Conservation (phyloP, 2,113 vertebrate species). For the Propithecus coquereli region DNA sequence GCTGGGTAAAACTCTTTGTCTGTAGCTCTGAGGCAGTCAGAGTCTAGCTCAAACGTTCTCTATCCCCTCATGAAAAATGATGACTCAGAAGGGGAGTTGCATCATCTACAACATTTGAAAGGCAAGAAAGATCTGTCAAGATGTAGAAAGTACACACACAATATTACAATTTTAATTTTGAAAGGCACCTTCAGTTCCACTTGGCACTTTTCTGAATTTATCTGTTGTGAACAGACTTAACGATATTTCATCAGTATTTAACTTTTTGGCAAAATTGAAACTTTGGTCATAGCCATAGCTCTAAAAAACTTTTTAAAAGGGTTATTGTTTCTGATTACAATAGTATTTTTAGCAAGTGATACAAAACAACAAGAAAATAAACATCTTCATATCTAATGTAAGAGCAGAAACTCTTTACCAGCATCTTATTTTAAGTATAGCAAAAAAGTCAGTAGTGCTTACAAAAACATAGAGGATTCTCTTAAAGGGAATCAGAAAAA, state of each 20-base stretch:
- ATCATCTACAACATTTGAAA: neutral
- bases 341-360: conserved; percentile 18
- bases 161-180: neutral
- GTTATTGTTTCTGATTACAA: conserved; percentile 36
- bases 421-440: conserved; percentile 35
- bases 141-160: neutral
- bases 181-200: neutral
- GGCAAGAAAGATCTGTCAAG: neutral
- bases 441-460: conserved; percentile 27
- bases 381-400: neutral
- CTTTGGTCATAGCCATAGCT: conserved; percentile 57
- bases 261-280: conserved; percentile 67
- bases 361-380: conserved; percentile 46
- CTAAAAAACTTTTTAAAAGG: conserved; percentile 42
- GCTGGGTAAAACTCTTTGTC: neutral
- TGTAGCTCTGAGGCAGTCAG: neutral
- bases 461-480: neutral
- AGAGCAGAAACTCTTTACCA: neutral
- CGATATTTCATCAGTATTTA: neutral
- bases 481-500: neutral
- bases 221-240: neutral
- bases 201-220: conserved; percentile 16
- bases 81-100: fast-evolving
- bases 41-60: neutral
- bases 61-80: neutral